Percentiles rank a stretch among this genome's conserved stretches.
Conservation (phyloP, 2,888 invertebrate species). For the Epiblema foenella region DNA sequence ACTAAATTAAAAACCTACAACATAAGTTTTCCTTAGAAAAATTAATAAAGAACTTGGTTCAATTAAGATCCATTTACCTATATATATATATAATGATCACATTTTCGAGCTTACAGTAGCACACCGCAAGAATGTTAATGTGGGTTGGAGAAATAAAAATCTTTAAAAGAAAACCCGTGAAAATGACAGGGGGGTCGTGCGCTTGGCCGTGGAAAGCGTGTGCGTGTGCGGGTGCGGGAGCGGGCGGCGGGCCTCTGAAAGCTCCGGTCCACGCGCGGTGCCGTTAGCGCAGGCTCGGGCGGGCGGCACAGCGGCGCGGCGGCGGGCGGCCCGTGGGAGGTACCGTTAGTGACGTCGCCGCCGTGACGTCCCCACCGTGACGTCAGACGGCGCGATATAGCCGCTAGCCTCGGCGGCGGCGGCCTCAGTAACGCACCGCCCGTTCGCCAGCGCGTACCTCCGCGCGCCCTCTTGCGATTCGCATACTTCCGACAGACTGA, state of each 20-base stretch:
- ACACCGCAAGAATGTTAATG: neutral
- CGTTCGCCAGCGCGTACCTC: constrained; percentile 79
- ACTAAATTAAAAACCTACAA: neutral
- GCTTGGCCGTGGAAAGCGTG: constrained; percentile 41
- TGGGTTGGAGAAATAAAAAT: constrained; percentile 26
- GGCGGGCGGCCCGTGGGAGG: constrained; percentile 83
- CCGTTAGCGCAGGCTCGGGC: constrained; percentile 85
- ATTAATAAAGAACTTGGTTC: neutral
- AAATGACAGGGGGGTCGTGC: constrained; percentile 35
- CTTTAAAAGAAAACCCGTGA: constrained; percentile 18
- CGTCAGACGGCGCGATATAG: constrained; percentile 84
- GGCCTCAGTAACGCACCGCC: constrained; percentile 85
- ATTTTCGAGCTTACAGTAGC: neutral
- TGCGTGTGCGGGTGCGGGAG: constrained; percentile 44
- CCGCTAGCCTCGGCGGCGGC: constrained; percentile 82
- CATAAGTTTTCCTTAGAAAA: neutral
- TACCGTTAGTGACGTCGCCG: constrained; percentile 83
- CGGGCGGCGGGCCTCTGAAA: constrained; percentile 65
- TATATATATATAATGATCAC: neutral
- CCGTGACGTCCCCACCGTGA: constrained; percentile 79
- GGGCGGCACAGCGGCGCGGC: constrained; percentile 67
- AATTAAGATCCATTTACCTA: neutral
- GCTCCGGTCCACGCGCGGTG: constrained; percentile 79
- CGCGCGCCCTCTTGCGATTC: constrained; percentile 72
- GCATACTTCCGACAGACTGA: constrained; percentile 68